These are phyloP conservation scores for Coregonus ussuriensis DNA, from an alignment of 2,797 vertebrate species.

Conservation along the genomic window DNA sequence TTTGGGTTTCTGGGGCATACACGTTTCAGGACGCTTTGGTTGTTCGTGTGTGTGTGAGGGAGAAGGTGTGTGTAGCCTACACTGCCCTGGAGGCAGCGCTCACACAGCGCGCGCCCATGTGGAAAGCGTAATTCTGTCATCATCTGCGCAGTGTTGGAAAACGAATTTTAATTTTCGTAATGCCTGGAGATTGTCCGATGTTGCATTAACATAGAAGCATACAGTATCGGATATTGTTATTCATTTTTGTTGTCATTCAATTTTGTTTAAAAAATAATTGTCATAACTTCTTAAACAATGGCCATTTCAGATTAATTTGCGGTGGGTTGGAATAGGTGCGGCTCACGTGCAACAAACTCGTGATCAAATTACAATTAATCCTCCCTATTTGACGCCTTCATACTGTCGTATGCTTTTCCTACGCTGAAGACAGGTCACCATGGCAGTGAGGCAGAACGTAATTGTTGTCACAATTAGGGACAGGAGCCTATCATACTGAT, in stretches of 20 bases:
- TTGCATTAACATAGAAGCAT: neutral
- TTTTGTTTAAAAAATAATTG: neutral
- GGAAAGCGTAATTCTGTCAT: conserved; percentile 43
- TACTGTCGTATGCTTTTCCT: neutral
- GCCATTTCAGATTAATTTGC: neutral
- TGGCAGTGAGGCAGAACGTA: neutral
- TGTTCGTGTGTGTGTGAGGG: conserved; percentile 10
- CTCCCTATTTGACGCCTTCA: neutral
- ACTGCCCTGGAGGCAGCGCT: conserved; percentile 29
- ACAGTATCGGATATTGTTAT: neutral
- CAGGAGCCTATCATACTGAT: neutral
- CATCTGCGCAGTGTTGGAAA: conserved; percentile 41
- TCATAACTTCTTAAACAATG: neutral
- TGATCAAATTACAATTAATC: conserved; percentile 18
- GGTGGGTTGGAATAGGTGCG: neutral
- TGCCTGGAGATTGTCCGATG: neutral
- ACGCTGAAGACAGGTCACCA: neutral
- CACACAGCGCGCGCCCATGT: conserved; percentile 52
- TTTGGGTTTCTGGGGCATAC: conserved; percentile 25
- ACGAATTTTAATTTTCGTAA: conserved; percentile 28
- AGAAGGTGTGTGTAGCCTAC: conserved; percentile 12
- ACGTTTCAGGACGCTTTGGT: conserved; percentile 3
- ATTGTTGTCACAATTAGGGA: neutral
- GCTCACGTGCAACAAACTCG: conserved; percentile 29
- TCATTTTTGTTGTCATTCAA: too few species aligned